Evolutionary conservation across 1,140 invertebrate species (phyloP), one percentile per base, ranked within the genome.

Genomic region (Eupristina koningsbergeri): DNA sequence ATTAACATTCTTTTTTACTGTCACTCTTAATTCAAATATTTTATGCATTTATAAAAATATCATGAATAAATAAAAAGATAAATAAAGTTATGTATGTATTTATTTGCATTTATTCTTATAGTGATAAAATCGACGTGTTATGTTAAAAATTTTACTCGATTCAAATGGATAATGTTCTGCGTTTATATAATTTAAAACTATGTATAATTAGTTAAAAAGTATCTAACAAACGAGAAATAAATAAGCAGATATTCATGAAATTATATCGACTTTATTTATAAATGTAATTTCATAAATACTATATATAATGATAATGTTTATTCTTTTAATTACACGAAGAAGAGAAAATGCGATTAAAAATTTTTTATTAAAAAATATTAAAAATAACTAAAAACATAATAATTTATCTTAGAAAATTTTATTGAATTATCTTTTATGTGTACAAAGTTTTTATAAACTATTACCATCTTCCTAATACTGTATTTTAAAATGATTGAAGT

Each of bases 381-480:
- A 58, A 53, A 58, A 26, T 58, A 58, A 58, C 19, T 58, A 1
- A 0, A 82, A 50, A 53, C 6, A 61, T 45, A 47, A 19, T n/a
- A 29, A 78, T n/a, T 47, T 71, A n/a, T 61, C 50, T 61, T 84
- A 80, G 19, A 17, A 80, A 84, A 84, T 80, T 84, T 84, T 84
- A 84, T 84, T 84, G 75, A 79, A 80, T 80, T 34, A 74, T 71
- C 73, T 67, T 58, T 58, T 45, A 69, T 31, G 80, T 61, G 26
- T 80, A 84, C 77, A 84, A 84, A 84, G 41, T 34, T 76, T 79
- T 58, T 53, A 84, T 80, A 80, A 75, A 84, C 50, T 74, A 63
- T 75, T 45, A 80, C 45, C 67, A 47, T 29, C n/a, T 17, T 64
- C 41, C 47, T 84, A 84, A 84, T 84, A 84, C 83, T 84, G 83